Evolutionary conservation across 2,888 invertebrate genomes (phyloP), one percentile per base, ranked within the genome.

Genomic region (Brenthis hecate): DNA sequence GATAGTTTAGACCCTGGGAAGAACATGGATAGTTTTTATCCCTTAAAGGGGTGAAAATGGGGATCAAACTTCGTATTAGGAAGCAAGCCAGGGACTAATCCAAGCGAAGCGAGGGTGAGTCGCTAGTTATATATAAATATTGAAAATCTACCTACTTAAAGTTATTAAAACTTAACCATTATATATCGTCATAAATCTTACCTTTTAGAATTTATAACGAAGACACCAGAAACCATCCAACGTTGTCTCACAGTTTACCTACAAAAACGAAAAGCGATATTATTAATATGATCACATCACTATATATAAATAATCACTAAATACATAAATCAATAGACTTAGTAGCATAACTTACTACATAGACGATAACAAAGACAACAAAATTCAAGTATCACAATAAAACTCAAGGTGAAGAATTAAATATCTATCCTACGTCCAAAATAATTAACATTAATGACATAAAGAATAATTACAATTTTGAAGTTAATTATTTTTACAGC

Each of bases 401-500:
- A 58, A 58, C n/a, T 47, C 3, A n/a, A 58, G 43, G 48, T 6
- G 23, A 28, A 60, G 28, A 48, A 48, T 48, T 23, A 28, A 60
- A 60, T 50, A n/a, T 48, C 23, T 50, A n/a, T 48, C 23, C 48
- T 11, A 28, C 14, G 13, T 28, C 28, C 48, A 48, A 50, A 60
- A 60, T 60, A 50, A 48, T 60, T 4, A 28, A 50, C n/a, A 48
- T 0, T 50, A 58, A 57, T 47, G 23, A 3, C 43, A 13, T 57
- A 36, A 43, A 43, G 28, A 16, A 3, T 62, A 53, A 53, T 62
- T 16, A 62, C 36, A 32, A 62, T 53, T 62, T 51, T 51, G 36
- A 62, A 36, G 11, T 55, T 65, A 56, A 61, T 56, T 68, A 70
- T 70, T 68, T 65, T 51, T 62, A 62, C 65, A 65, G 65, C 62